Evolutionary conservation across 2,113 vertebrate species (phyloP).

Genomic region (Chrysemys picta): DNA sequence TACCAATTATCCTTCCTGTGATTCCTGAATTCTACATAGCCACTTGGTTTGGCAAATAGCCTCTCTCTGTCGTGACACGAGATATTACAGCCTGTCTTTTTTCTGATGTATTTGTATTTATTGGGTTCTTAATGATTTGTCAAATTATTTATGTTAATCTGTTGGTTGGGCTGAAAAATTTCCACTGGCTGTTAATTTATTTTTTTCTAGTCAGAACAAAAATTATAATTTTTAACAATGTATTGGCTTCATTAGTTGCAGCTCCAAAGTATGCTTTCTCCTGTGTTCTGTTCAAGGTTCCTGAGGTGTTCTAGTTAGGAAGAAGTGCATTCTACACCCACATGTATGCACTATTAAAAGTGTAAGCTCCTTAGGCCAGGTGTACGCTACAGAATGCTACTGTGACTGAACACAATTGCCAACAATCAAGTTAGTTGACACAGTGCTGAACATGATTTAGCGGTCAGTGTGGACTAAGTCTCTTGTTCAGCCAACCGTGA

Average conservation of each 20-base stretch:
- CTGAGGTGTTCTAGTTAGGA: not conserved
- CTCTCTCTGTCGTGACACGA: not conserved
- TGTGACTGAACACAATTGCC: not conserved
- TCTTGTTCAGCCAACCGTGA: not conserved
- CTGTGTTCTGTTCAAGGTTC: not conserved
- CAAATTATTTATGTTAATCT: not conserved
- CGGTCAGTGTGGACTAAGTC: not conserved
- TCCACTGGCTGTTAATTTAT: not conserved
- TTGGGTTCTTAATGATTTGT: not conserved
- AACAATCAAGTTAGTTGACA: conserved; percentile 21
- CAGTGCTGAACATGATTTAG: not conserved
- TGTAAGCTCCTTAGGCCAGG: not conserved
- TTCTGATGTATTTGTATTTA: not conserved
- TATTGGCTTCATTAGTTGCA: not conserved
- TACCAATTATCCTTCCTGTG: not conserved
- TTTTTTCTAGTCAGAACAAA: no score
- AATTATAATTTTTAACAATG: not conserved
- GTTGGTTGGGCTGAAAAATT: conserved; percentile 12
- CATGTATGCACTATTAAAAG: not conserved
- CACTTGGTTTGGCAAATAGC: not conserved
- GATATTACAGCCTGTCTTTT: not conserved
- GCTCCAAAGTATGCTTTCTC: not conserved
- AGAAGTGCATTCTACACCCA: not conserved
- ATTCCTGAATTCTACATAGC: not conserved
- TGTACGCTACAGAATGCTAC: not conserved